Conservation (phyloP, 2,888 invertebrate species). For the Himalopsyche tibetana region DNA sequence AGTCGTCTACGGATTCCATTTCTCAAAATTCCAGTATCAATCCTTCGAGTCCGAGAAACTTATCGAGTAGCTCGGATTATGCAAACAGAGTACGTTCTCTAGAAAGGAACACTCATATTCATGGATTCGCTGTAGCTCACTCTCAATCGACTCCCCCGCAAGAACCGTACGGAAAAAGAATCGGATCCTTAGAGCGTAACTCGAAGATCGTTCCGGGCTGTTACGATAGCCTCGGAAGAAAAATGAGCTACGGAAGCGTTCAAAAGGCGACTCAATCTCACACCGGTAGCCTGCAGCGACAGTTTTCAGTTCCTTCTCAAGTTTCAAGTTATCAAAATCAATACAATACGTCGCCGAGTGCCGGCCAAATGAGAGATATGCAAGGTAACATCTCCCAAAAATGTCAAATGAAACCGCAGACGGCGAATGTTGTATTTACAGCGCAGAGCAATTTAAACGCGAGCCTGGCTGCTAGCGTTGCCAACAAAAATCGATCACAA, state of each 20-base stretch:
- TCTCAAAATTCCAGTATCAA: conserved; percentile 64
- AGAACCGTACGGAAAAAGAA: conserved; percentile 71
- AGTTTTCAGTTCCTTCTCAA: conserved; percentile 75
- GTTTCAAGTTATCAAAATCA: conserved; percentile 59
- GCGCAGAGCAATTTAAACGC: conserved; percentile 75
- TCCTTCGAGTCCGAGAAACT: conserved; percentile 62
- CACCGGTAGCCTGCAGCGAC: conserved; percentile 70
- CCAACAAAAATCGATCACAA: conserved; percentile 75
- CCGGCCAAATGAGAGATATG: conserved; percentile 69
- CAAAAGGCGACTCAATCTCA: conserved; percentile 70
- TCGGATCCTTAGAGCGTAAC: conserved; percentile 74
- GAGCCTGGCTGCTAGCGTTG: conserved; percentile 74
- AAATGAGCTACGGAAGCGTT: conserved; percentile 60
- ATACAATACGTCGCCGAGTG: conserved; percentile 13
- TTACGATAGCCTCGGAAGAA: conserved; percentile 70
- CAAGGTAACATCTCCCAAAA: conserved; percentile 65
- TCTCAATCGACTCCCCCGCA: conserved; percentile 67
- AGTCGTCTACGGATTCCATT: conserved; percentile 62
- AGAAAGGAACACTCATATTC: conserved; percentile 70
- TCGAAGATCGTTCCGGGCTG: conserved; percentile 69
- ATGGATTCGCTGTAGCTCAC: conserved; percentile 59
- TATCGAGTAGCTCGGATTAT: conserved; percentile 67
- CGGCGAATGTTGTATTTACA: conserved; percentile 70
- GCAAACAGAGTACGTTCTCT: conserved; percentile 74
- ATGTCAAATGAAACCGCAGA: conserved; percentile 50